phyloP scores from a whole-genome alignment of 2,113 vertebrate genomes.

The Centropus unirufus region DNA sequence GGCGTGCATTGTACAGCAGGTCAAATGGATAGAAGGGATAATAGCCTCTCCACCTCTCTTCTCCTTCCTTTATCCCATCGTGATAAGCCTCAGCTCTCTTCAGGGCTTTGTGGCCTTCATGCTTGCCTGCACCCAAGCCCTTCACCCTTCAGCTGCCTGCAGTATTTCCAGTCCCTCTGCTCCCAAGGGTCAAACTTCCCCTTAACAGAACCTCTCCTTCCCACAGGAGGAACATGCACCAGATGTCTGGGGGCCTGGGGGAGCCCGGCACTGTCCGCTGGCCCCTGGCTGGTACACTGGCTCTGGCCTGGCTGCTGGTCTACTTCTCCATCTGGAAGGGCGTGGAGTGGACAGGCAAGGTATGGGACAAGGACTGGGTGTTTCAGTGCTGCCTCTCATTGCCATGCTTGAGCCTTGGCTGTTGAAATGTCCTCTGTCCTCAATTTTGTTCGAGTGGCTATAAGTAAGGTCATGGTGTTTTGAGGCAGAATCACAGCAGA shows the following conservation, averaged over 20 bases:
- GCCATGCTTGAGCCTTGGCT: rapidly evolving
- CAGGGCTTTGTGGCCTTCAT: neutral
- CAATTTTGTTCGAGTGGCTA: neutral
- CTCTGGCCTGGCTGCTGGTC: constrained; percentile 89
- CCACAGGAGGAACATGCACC: constrained; percentile 89
- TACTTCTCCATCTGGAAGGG: constrained; percentile 97
- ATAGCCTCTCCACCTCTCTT: neutral
- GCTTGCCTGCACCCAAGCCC: neutral
- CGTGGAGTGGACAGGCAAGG: constrained; percentile 94
- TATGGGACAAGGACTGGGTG: neutral
- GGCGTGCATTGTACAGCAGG: neutral
- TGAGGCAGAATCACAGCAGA: neutral
- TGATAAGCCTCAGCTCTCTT: rapidly evolving
- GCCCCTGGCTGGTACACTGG: constrained; percentile 87
- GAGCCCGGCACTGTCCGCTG: constrained; percentile 85
- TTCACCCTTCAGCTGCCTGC: neutral
- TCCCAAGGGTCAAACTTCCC: rapidly evolving
- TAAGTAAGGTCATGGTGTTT: neutral
- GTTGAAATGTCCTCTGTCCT: neutral
- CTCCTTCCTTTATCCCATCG: neutral
- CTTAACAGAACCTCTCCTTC: neutral
- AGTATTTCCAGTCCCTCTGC: neutral
- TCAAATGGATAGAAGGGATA: neutral
- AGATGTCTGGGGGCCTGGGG: constrained; percentile 83
- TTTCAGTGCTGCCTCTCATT: neutral